phyloP scores from a whole-genome alignment of 2,113 vertebrate genomes.

The Phyllopteryx taeniolatus region DNA sequence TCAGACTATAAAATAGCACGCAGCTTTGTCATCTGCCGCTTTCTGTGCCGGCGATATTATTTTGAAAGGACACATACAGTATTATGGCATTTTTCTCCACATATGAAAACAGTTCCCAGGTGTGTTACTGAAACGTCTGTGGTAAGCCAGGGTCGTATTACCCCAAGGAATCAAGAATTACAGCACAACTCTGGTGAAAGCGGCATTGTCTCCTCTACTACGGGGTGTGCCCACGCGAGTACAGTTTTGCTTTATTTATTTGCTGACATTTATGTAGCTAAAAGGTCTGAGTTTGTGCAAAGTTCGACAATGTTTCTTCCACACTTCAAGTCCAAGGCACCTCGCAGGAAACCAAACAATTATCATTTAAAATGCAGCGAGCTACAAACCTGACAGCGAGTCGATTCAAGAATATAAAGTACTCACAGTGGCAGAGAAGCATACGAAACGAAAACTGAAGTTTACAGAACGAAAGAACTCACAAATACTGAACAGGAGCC shows the following conservation, averaged over 20 bases:
- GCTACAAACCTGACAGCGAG: background rate
- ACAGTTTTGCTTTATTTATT: background rate
- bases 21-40: slow-evolving; percentile 59
- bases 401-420: background rate
- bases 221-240: background rate
- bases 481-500: background rate
- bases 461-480: background rate
- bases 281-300: background rate
- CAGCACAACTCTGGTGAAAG: background rate
- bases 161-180: background rate
- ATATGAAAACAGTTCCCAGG: background rate
- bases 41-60: slow-evolving; percentile 47
- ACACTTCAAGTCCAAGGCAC: background rate
- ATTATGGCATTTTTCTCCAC: background rate
- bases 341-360: background rate
- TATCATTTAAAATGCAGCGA: background rate
- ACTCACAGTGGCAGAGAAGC: background rate
- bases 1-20: slow-evolving; percentile 63
- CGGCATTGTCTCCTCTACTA: background rate
- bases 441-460: background rate
- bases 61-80: background rate
- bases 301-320: background rate
- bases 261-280: background rate
- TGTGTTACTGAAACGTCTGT: background rate
- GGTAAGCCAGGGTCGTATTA: background rate